Conservation (phyloP, 2,888 invertebrate genomes). For the Camptogramma bilineatum region DNA sequence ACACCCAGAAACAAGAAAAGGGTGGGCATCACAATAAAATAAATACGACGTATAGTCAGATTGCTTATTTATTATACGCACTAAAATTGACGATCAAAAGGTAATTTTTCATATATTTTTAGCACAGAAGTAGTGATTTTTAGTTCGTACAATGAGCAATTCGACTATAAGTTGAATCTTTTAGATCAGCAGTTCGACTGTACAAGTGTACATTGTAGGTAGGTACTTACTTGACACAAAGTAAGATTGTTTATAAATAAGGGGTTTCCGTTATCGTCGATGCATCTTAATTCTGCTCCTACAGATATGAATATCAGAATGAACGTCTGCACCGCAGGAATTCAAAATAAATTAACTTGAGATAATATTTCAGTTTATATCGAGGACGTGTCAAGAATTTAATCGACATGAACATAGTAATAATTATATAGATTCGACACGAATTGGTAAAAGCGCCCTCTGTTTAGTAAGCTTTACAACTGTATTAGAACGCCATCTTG, state of each 20-base stretch:
- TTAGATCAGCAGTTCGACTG: too few species aligned
- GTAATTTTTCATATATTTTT: too few species aligned
- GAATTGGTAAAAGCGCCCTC: conserved; percentile 6
- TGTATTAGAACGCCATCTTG: conserved; percentile 18
- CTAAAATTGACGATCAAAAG: too few species aligned
- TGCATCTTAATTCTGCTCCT: conserved; percentile 64
- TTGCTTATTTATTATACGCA: too few species aligned
- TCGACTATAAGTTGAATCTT: too few species aligned
- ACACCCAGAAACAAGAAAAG: too few species aligned
- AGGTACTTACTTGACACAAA: too few species aligned
- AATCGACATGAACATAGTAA: not conserved
- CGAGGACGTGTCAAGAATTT: not conserved
- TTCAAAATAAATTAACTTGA: conserved; percentile 48
- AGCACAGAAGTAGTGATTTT: too few species aligned
- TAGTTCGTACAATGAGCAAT: too few species aligned
- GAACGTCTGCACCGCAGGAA: conserved; percentile 61
- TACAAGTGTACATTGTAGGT: too few species aligned
- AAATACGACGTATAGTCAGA: too few species aligned
- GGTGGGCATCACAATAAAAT: too few species aligned
- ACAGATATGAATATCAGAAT: conserved; percentile 53
- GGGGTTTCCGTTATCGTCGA: conserved; percentile 59
- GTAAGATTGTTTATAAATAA: not conserved
- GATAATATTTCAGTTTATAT: conserved; percentile 31
- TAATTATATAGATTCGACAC: not conserved
- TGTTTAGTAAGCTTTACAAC: not conserved